Percentiles rank a stretch among this genome's conserved stretches.
These are phyloP conservation scores for Lynx canadensis DNA, from an alignment of 2,113 vertebrate species.

Conservation along the genomic window DNA sequence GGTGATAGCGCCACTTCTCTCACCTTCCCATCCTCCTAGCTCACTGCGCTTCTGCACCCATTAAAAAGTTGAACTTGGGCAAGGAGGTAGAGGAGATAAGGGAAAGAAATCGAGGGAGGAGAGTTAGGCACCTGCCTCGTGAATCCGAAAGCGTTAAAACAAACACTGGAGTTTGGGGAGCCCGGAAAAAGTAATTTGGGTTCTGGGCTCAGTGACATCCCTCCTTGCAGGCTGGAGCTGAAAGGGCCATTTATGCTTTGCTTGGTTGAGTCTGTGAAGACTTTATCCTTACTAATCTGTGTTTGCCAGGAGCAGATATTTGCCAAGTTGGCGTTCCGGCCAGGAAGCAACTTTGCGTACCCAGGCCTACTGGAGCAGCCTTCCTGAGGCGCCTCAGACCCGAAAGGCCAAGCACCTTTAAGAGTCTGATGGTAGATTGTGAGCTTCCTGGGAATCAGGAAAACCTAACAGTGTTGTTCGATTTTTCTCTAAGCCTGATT, in stretches of 20 bases:
- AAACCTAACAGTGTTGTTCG: too few species aligned
- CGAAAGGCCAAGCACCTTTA: neutral
- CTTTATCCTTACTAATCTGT: neutral
- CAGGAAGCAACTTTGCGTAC: neutral
- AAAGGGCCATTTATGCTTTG: slow-evolving; percentile 33
- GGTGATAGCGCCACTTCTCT: too few species aligned
- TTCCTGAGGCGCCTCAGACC: neutral
- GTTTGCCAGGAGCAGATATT: neutral
- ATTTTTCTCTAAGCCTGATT: neutral
- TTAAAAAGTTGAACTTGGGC: neutral
- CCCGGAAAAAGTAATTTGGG: neutral
- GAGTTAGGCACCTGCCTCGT: neutral
- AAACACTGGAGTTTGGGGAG: neutral
- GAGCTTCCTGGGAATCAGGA: neutral
- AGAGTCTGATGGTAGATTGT: too few species aligned
- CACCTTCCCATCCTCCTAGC: too few species aligned
- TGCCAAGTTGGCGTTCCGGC: neutral
- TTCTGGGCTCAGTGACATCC: neutral
- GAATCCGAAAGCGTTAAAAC: neutral
- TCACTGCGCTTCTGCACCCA: rapidly evolving
- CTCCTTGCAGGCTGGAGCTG: neutral
- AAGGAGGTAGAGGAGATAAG: too few species aligned
- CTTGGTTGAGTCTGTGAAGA: neutral
- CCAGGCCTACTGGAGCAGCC: neutral
- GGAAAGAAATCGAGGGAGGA: rapidly evolving